Evolutionary conservation across 2,888 invertebrate species (phyloP).

Genomic region (Plagiodera versicolora): DNA sequence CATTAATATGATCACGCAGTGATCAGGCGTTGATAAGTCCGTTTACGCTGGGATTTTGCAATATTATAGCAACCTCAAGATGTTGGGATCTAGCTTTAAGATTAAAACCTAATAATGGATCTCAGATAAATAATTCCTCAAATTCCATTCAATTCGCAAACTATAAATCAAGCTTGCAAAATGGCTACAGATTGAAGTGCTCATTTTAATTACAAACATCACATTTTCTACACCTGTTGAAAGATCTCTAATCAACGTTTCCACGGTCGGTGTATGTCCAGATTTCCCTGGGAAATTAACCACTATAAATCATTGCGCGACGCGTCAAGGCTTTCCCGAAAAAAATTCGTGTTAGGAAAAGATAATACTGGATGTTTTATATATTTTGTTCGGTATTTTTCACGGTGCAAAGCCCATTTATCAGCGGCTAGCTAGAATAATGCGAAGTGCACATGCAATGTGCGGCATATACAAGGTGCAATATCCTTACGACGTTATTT

Average conservation of each 20-base stretch:
- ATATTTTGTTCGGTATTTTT: constrained; percentile 47
- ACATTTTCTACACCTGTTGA: constrained; percentile 12
- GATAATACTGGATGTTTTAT: constrained; percentile 41
- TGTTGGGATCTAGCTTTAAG: no score
- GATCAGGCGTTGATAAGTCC: no score
- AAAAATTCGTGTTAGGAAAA: constrained; percentile 44
- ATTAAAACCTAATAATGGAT: no score
- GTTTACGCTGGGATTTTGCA: no score
- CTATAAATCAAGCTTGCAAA: no score
- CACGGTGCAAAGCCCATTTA: constrained; percentile 40
- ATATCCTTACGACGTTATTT: constrained; percentile 45
- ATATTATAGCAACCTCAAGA: no score
- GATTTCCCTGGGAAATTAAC: constrained; percentile 2
- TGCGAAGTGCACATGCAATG: constrained; percentile 46
- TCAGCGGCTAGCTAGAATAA: constrained; percentile 38
- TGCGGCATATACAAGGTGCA: constrained; percentile 45
- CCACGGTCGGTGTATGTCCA: neutral
- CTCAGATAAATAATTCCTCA: no score
- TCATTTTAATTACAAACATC: constrained; percentile 1
- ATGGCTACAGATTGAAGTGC: neutral
- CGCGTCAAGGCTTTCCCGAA: constrained; percentile 34
- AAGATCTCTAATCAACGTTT: neutral
- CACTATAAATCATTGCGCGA: constrained; percentile 18
- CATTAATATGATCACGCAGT: no score
- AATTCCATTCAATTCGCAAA: no score